Evolutionary conservation across 2,888 invertebrate genomes (phyloP).

Genomic region (Aspidapion aeneum): DNA sequence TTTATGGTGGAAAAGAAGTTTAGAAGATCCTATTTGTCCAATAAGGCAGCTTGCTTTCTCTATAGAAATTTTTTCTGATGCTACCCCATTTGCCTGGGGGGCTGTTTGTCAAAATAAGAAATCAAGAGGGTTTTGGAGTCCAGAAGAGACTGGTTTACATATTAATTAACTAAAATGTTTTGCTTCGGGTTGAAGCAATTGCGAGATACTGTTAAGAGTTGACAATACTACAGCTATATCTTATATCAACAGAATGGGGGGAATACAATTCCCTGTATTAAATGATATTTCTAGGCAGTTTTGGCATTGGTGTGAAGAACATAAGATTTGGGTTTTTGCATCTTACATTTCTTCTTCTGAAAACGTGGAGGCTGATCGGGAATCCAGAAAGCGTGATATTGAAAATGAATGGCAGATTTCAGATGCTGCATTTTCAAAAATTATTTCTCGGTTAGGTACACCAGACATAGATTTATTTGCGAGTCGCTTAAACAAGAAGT

Average conservation of each 20-base stretch:
- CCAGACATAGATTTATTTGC: slow-evolving; percentile 13
- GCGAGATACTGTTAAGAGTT: slow-evolving; percentile 15
- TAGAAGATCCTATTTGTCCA: not conserved
- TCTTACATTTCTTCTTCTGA: slow-evolving; percentile 26
- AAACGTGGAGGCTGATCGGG: slow-evolving; percentile 24
- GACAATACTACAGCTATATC: slow-evolving; percentile 25
- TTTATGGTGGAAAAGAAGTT: not conserved
- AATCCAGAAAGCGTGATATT: slow-evolving; percentile 12
- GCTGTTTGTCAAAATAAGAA: not conserved
- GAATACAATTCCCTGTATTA: slow-evolving; percentile 23
- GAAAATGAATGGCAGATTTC: not conserved
- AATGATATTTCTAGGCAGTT: slow-evolving; percentile 27
- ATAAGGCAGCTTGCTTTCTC: not conserved
- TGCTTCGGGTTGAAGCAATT: slow-evolving; percentile 6
- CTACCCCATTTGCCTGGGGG: slow-evolving; percentile 1
- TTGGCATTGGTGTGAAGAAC: slow-evolving; percentile 27
- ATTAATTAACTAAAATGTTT: slow-evolving; percentile 14
- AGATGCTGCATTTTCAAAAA: slow-evolving; percentile 4
- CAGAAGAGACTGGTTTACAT: not conserved
- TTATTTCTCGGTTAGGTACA: slow-evolving; percentile 8
- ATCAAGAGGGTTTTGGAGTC: not conserved
- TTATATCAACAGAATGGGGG: slow-evolving; percentile 25
- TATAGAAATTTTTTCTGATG: not conserved
- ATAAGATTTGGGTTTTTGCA: slow-evolving; percentile 24
- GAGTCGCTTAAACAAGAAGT: slow-evolving; percentile 8